Evolutionary conservation across 1,140 invertebrate species (phyloP), one percentile per base, ranked within the genome.

Genomic region (Vollenhovia emeryi): DNA sequence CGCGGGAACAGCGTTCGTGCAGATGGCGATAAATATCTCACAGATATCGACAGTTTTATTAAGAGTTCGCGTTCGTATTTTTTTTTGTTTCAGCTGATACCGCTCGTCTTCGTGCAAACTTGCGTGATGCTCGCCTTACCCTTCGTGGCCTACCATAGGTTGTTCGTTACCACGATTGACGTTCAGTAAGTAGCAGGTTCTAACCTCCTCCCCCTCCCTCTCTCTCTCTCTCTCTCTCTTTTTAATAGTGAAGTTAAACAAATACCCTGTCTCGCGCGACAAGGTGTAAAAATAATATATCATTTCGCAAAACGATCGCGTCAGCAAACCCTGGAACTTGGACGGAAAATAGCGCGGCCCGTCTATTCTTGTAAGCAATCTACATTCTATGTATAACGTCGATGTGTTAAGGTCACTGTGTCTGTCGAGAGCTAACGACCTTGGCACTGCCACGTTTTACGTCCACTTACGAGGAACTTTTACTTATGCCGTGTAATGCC

Each of bases 151-250:
- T 92, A 85, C 30, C 91, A 92, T 74, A 89, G 86, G 66, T 8
- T 90, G 1, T 93, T 93, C 69, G 27, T 86, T 4, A 93, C 93
- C 1, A 92, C 91, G 21, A 93, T 93, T 27, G 95, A 95, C 60
- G 88, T 95, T 15, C 86, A 89, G 95, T 95, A 90, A 95, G 94
- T 92, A 43, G 52, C 15, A 24, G 4, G 36, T 45, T 50, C 18
- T 33, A 27, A n/a, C n/a, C n/a, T n/a, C n/a, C n/a, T n/a, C n/a
- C n/a, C n/a, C n/a, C n/a, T n/a, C n/a, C n/a, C n/a, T n/a, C n/a
- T n/a, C n/a, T n/a, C n/a, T n/a, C n/a, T n/a, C n/a, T n/a, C n/a
- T n/a, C n/a, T n/a, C 11, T 18, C 36, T 50, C 48, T 55, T 33
- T 13, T 8, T n/a, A 7, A 13, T 24, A 40, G 0, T 73, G 33